Conservation (phyloP, 2,797 vertebrate species). For the Anolis apletophallus region DNA sequence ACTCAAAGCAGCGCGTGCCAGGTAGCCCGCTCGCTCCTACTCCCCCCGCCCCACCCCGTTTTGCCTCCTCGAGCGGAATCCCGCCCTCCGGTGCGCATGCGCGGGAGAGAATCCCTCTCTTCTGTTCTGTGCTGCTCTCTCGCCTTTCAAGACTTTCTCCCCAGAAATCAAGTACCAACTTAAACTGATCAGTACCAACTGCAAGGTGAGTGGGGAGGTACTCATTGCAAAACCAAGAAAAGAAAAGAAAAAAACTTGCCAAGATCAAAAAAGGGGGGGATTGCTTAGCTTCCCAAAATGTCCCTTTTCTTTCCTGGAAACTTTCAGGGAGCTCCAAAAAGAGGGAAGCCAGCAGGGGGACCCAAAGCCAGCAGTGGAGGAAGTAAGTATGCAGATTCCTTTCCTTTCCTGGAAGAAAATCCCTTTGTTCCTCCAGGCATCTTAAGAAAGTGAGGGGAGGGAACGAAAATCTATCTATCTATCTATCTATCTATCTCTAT, state of each 20-base stretch:
- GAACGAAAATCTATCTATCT: too few relatives aligned
- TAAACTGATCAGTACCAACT: too few relatives aligned
- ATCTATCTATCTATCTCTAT: too few relatives aligned
- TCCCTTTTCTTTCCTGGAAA: conserved; percentile 55
- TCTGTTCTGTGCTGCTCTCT: too few relatives aligned
- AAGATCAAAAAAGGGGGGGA: not conserved
- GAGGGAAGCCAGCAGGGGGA: not conserved
- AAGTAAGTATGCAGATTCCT: conserved; percentile 42
- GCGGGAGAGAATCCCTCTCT: too few relatives aligned
- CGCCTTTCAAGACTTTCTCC: too few relatives aligned
- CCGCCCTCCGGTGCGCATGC: too few relatives aligned
- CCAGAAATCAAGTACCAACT: too few relatives aligned
- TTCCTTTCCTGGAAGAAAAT: not conserved
- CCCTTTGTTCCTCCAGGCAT: not conserved
- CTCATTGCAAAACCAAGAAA: too few relatives aligned
- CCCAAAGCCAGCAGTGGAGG: not conserved
- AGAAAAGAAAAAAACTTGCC: not conserved
- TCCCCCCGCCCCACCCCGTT: too few relatives aligned
- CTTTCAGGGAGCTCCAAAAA: conserved; percentile 19
- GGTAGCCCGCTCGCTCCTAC: not conserved
- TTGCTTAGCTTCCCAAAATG: conserved; percentile 47
- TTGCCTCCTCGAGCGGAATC: too few relatives aligned
- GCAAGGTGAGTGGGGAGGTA: too few relatives aligned
- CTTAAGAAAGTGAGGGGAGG: not conserved
- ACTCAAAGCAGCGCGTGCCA: not conserved